Base-by-base conservation (phyloP, 2,888 invertebrate genomes). In the Hypselothyrea guttata region DNA sequence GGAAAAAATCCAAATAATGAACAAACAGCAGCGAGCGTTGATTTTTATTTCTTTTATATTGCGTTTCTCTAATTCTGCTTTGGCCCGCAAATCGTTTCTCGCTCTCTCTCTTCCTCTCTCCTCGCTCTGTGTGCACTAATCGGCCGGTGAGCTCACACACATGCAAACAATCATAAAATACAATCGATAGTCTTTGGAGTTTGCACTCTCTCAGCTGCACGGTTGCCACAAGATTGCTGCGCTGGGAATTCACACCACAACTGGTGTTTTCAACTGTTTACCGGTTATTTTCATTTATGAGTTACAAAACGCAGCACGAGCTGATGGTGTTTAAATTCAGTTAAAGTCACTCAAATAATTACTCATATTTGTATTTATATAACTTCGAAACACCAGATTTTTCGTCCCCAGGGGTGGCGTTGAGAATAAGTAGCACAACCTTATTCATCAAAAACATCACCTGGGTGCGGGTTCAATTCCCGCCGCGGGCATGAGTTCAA, bases 1-100 rank as follows among this genome's bases (percentile, higher is more conserved):
- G 59, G 71, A 45, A 68, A 66, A 76, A 69, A 58, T 61, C 34
- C 60, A 75, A 86, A 54, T 82, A 82, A 68, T 81, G 77, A 64
- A 71, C 56, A 57, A 59, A 30, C 56, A 31, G 59, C 57, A 55
- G 47, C 53, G 66, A 66, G 62, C 57, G 72, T 47, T 61, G 74
- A 74, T 76, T 74, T 79, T 83, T 76, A 76, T 77, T 65, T 63
- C 54, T 55, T 40, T 65, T 72, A 38, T 38, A 27, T 37, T 22
- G 46, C 12, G 8, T 35, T 55, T 51, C 34, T 47, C 51, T 40
- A 47, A 42, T 53, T 56, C 42, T 40, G 49, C 41, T 54, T 37
- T 45, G 22, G 22, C 22, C 22, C 22, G 5, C 22, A 22, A 22
- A 22, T 22, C 18, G 37, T 47, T 52, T 55, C 44, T 38, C 31